These are phyloP conservation scores for Calameuta filiformis DNA, from an alignment of 2,888 invertebrate species.

Conservation along the genomic window DNA sequence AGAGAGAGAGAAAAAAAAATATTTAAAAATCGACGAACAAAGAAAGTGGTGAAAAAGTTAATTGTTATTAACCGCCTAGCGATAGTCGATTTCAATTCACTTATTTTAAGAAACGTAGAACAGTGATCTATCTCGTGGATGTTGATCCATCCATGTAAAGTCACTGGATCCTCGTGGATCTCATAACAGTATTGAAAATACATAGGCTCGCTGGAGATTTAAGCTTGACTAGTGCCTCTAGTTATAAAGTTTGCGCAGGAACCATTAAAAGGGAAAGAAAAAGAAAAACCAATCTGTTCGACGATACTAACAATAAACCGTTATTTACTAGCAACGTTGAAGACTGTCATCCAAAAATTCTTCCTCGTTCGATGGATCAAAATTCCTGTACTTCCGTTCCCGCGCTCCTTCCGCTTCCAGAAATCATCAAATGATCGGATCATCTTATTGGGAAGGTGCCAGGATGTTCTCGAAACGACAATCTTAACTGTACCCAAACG, in stretches of 20 bases:
- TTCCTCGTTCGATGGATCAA: background rate
- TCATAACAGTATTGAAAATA: conserved; percentile 27
- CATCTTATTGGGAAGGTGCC: background rate
- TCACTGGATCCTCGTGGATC: conserved; percentile 35
- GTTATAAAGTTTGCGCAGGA: conserved; percentile 38
- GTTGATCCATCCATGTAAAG: background rate
- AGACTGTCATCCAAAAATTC: background rate
- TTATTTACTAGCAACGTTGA: conserved; percentile 42
- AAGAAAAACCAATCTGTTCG: conserved; percentile 42
- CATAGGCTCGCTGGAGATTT: conserved; percentile 45
- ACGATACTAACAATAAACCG: conserved; percentile 43
- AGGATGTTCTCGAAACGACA: too few relatives aligned
- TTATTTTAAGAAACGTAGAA: conserved; percentile 16
- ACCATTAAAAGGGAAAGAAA: conserved; percentile 10
- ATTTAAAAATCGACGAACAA: background rate
- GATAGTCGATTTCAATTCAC: conserved; percentile 27
- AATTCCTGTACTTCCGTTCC: background rate
- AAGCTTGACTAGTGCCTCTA: conserved; percentile 64
- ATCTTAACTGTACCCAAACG: background rate
- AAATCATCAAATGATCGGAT: background rate
- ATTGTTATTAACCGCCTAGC: background rate
- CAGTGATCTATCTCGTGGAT: background rate
- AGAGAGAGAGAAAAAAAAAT: background rate
- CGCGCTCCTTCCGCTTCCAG: too few relatives aligned
- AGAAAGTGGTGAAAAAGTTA: background rate